Evolutionary conservation across 2,888 invertebrate species (phyloP), one percentile per base, ranked within the genome.

Genomic region (Rhopalosiphum nymphaeae): DNA sequence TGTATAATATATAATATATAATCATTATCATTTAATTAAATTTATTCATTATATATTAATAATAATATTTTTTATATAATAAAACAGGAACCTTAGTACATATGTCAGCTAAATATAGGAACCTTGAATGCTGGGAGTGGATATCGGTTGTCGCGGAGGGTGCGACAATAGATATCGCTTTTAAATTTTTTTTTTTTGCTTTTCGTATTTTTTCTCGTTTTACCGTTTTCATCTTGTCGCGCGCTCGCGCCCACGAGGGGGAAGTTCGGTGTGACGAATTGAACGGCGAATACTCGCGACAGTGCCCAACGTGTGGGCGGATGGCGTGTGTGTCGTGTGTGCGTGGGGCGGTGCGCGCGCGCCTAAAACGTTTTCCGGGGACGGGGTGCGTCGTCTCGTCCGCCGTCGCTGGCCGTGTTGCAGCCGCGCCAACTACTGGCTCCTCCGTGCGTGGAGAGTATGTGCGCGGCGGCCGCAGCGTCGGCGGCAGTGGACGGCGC

Each of bases 11-110:
- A 86, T 86, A 78, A 86, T 94, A 91, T 86, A 94, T 88, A 78
- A 94, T 94, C 61, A 92, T 92, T 91, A 94, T 29, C 53, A 88
- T 91, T 88, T 92, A 91, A 94, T 90, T 44, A 88, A 93, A 56
- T 91, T 89, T 78, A 91, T 89, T 92, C 61, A 93, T 95, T 91
- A 94, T 94, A 94, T 94, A 93, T 89, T 89, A 89, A 90, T 92
- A 94, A 78, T 78, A 78, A 78, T 78, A 78, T 78, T 78, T 78
- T 84, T 91, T 95, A 95, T 95, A 94, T 94, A 94, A 94, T 95
- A 95, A 95, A 96, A 96, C 95, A 96, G 96, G 96, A 96, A 96
- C 96, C 95, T 96, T 96, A 95, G 95, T 95, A 95, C 95, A 94
- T 94, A 94, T 95, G 95, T 95, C 95, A 95, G 95, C 95, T 96